Base-by-base conservation (phyloP, 2,113 vertebrate genomes). In the Cyprinodon variegatus region DNA sequence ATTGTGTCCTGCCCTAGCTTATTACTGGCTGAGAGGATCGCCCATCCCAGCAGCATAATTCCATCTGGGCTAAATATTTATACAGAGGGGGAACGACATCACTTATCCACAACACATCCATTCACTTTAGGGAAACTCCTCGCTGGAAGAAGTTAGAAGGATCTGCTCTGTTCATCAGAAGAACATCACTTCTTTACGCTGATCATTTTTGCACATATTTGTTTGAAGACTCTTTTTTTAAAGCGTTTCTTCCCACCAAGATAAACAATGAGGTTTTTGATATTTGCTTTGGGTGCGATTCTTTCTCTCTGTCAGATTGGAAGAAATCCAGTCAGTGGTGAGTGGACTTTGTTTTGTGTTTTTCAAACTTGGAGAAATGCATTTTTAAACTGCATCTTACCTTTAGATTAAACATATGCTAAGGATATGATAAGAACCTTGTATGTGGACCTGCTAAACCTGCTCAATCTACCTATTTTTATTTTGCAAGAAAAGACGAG, bases 51-150 rank as follows among this genome's bases (percentile, higher is more conserved):
- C 93, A 90, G 93, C 93, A 93, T 91, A 90, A 94, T 92, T 93
- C 92, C 91, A 90, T 93, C 93, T 87, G 84, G 92, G 88, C 86
- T 91, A 94, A 95, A 94, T 95, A 94, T 95, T 94, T 95, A 94
- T 93, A 93, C 89, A 91, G 94, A 94, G 93, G 91, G 91, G 93
- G 93, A 93, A 88, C 90, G 78, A 87, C 90, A 92, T 92, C 92
- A 92, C 91, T 91, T 83, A 91, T 86, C 88, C 90, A 93, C 92
- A 93, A 92, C 92, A 91, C 92, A 85, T 89, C 90, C 93, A 93
- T 94, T 94, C 93, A 94, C 91, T 73, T 90, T 78, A 88, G 91
- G 74, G 90, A 82, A 84, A 85, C 90, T 84, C 77, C 89, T 53
- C 81, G 67, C 77, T 78, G 61, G 83, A 76, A 36, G 11, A 79